These are phyloP conservation scores for Urocynchramus pylzowi DNA, from an alignment of 2,113 vertebrate genomes.

Conservation along the genomic window DNA sequence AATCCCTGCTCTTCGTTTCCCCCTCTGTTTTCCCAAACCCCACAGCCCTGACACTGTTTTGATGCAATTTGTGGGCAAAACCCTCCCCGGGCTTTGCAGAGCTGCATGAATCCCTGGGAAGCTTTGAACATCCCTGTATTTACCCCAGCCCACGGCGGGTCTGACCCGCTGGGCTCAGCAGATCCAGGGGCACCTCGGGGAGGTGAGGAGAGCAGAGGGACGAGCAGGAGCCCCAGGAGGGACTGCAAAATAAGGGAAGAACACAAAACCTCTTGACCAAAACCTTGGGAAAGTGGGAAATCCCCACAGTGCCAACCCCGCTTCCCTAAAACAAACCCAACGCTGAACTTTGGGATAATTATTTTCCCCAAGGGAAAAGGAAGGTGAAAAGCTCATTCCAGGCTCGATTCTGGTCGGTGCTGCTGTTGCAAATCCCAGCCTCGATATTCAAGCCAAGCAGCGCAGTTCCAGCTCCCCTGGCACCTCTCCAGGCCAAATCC, in stretches of 20 bases:
- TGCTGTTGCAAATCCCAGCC: background rate
- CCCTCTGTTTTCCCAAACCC: background rate
- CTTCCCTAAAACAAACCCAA: background rate
- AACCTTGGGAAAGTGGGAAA: background rate
- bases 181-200: background rate
- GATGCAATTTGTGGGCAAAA: background rate
- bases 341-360: fast-evolving
- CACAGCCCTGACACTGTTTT: background rate
- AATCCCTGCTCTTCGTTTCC: background rate
- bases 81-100: background rate
- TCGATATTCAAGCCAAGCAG: background rate
- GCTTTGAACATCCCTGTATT: fast-evolving
- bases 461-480: background rate
- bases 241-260: background rate
- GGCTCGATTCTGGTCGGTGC: background rate
- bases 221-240: fast-evolving
- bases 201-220: background rate
- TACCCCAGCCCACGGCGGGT: fast-evolving
- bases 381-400: background rate
- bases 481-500: background rate
- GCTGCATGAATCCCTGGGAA: background rate
- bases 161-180: fast-evolving
- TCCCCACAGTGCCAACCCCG: background rate
- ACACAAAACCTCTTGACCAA: background rate
- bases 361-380: too few species aligned